phyloP scores from a whole-genome alignment of 1,140 invertebrate species.

The Lepidurus packardi region DNA sequence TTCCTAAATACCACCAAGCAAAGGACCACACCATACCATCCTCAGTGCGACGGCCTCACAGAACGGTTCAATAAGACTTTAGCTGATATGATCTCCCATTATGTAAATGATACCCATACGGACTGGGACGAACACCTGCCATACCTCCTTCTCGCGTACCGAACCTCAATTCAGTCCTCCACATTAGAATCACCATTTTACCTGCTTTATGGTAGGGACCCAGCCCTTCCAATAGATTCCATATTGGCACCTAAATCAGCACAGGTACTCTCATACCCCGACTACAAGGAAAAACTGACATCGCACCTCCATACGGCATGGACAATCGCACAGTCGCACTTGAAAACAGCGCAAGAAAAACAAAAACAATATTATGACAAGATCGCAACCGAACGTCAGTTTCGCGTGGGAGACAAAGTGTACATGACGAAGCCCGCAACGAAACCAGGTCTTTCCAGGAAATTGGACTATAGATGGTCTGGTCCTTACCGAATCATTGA shows the following conservation, averaged over 20 bases:
- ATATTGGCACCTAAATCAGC: not conserved
- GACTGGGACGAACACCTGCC: not conserved
- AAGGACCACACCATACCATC: constrained; percentile 35
- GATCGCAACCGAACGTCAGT: too few relatives aligned
- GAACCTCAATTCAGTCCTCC: not conserved
- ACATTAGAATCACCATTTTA: constrained; percentile 22
- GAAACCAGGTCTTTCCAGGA: not conserved
- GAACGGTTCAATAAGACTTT: constrained; percentile 40
- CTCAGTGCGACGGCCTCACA: constrained; percentile 36
- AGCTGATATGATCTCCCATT: constrained; percentile 34
- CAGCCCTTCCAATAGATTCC: constrained; percentile 35
- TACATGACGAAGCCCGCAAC: not conserved
- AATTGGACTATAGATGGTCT: not conserved
- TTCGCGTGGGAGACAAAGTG: not conserved
- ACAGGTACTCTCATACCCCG: not conserved
- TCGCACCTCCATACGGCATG: not conserved
- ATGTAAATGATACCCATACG: not conserved
- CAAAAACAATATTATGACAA: too few relatives aligned
- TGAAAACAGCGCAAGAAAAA: too few relatives aligned
- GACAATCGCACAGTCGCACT: too few relatives aligned
- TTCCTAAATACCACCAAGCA: constrained; percentile 35
- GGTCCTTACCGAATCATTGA: too few relatives aligned
- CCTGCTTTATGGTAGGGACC: not conserved
- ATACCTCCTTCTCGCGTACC: not conserved
- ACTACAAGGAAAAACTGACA: not conserved